Conservation (phyloP, 2,888 invertebrate genomes). For the Drosophila villosipedis region DNA sequence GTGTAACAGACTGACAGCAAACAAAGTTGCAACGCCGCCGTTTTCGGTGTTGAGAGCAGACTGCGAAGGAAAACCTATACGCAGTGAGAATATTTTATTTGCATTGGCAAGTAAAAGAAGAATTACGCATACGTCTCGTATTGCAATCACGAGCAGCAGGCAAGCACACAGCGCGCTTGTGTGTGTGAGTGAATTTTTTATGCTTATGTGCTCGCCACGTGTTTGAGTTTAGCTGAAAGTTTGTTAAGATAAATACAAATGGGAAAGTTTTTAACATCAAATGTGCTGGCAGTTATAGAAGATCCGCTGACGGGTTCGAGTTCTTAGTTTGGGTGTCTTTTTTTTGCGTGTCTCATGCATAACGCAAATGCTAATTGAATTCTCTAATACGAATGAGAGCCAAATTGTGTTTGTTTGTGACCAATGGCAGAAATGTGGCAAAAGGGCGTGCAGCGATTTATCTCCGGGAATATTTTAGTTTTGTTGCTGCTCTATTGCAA, state of each 20-base stretch:
- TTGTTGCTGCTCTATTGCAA: not conserved
- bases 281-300: slow-evolving; percentile 24
- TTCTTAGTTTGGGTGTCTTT: not conserved
- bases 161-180: slow-evolving; percentile 11
- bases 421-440: slow-evolving; percentile 17
- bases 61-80: slow-evolving; percentile 31
- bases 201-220: slow-evolving; percentile 15
- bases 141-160: slow-evolving; percentile 40
- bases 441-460: slow-evolving; percentile 18
- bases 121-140: slow-evolving; percentile 68
- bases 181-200: slow-evolving; percentile 1
- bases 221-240: slow-evolving; percentile 34
- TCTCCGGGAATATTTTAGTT: slow-evolving; percentile 19
- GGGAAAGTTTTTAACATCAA: slow-evolving; percentile 50
- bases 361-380: slow-evolving; percentile 77
- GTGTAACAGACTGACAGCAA: slow-evolving; percentile 28
- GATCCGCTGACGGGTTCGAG: slow-evolving; percentile 1
- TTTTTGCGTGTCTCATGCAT: slow-evolving; percentile 60
- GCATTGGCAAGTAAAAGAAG: slow-evolving; percentile 23
- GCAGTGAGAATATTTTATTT: slow-evolving; percentile 47
- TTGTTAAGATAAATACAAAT: slow-evolving; percentile 70
- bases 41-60: slow-evolving; percentile 8
- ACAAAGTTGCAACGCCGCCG: slow-evolving; percentile 32
- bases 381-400: slow-evolving; percentile 47
- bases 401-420: slow-evolving; percentile 45